Evolutionary conservation across 2,113 vertebrate species (phyloP).

Genomic region (Protobothrops mucrosquamatus): DNA sequence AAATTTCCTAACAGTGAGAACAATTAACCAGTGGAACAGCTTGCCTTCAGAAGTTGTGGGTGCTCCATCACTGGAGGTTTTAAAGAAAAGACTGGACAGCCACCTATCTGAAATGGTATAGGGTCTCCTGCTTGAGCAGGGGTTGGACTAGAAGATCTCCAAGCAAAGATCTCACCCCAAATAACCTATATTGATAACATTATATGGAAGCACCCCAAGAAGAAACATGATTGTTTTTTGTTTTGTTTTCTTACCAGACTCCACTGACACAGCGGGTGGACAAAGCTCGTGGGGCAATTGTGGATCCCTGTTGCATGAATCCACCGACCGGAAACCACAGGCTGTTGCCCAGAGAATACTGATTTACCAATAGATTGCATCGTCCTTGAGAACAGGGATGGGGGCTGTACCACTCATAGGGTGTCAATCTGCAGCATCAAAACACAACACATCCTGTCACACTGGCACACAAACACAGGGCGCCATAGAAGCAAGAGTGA

Average conservation of each 20-base stretch:
- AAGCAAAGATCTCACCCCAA: not conserved
- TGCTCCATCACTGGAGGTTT: not conserved
- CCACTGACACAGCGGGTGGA: slow-evolving; percentile 96
- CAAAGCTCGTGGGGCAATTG: slow-evolving; percentile 92
- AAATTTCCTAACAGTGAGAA: not conserved
- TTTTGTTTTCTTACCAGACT: slow-evolving; percentile 84
- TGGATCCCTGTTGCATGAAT: slow-evolving; percentile 99
- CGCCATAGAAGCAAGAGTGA: not conserved
- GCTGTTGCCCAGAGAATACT: slow-evolving; percentile 96
- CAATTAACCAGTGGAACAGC: not conserved
- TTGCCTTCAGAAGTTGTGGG: not conserved
- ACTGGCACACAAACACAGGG: not conserved
- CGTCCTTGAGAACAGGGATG: slow-evolving; percentile 91
- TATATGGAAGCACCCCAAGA: not conserved
- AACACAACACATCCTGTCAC: not conserved
- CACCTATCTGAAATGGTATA: not conserved
- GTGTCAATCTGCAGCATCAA: slow-evolving; percentile 79
- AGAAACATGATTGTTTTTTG: not conserved
- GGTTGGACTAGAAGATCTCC: not conserved
- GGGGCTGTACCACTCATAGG: slow-evolving; percentile 98
- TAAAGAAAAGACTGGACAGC: not conserved
- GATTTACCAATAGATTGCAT: slow-evolving; percentile 93
- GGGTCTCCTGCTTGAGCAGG: not conserved
- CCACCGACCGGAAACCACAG: slow-evolving; percentile 97
- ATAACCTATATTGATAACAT: not conserved